Evolutionary conservation across 2,888 invertebrate genomes (phyloP).

Genomic region (Hydroisotoma schaefferi): DNA sequence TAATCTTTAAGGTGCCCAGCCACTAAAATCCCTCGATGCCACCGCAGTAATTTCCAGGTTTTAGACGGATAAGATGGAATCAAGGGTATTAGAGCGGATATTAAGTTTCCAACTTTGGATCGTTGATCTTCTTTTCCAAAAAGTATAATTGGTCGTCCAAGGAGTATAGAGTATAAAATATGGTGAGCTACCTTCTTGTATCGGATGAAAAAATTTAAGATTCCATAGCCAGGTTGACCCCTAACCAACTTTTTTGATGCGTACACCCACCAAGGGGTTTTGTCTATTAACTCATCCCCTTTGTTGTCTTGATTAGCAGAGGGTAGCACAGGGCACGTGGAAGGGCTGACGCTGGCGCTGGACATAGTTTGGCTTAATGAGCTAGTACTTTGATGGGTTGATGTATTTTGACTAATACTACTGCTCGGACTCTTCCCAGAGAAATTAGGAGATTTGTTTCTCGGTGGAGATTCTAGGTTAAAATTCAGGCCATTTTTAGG

Average conservation of each 20-base stretch:
- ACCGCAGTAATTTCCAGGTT: conserved; percentile 46
- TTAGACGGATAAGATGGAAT: conserved; percentile 35
- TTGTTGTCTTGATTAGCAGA: no score
- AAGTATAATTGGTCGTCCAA: conserved; percentile 43
- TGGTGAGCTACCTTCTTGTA: conserved; percentile 49
- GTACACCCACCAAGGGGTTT: conserved; percentile 41
- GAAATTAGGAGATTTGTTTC: not conserved
- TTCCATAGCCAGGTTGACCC: conserved; percentile 41
- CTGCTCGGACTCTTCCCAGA: not conserved
- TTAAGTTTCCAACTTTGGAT: conserved; percentile 29
- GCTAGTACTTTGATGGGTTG: conserved; percentile 2
- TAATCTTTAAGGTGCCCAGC: conserved; percentile 49
- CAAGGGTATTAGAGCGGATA: conserved; percentile 41
- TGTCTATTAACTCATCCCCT: conserved; percentile 37
- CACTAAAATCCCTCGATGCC: conserved; percentile 51
- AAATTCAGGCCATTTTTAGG: not conserved
- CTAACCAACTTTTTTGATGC: conserved; percentile 29
- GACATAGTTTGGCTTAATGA: conserved; percentile 24
- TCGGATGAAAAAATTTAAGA: conserved; percentile 48
- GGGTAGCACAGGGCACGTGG: conserved; percentile 8
- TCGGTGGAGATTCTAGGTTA: not conserved
- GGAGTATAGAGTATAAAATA: conserved; percentile 49
- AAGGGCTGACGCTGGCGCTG: conserved; percentile 11
- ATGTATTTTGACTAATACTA: not conserved
- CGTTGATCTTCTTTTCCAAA: conserved; percentile 37